phyloP scores from a whole-genome alignment of 2,797 vertebrate genomes.

The Triplophysa yarkandensis region DNA sequence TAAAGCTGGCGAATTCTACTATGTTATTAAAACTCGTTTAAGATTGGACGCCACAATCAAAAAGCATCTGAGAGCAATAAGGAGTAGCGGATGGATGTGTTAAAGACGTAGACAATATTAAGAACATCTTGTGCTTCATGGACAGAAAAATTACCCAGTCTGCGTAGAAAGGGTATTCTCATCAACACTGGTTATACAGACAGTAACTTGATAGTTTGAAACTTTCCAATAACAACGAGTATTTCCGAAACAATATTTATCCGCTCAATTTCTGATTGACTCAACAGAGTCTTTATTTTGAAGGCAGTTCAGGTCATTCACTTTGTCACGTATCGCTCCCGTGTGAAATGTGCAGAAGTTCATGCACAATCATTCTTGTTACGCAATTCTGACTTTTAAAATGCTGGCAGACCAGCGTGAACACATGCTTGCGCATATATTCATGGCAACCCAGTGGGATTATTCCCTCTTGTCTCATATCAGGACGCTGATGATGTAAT shows the following conservation, averaged over 20 bases:
- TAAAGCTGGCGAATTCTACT: conserved; percentile 42
- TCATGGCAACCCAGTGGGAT: not conserved
- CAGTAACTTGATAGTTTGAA: conserved; percentile 9
- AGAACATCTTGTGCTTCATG: conserved; percentile 11
- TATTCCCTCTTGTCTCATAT: conserved; percentile 60
- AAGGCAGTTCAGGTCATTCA: conserved; percentile 6
- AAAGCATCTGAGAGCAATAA: conserved; percentile 40
- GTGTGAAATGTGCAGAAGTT: conserved; percentile 22
- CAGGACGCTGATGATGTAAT: conserved; percentile 64
- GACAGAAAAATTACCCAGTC: not conserved
- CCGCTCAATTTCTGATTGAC: not conserved
- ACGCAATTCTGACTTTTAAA: not conserved
- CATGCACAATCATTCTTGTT: not conserved
- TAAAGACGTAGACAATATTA: conserved; percentile 22
- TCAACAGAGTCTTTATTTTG: conserved; percentile 1
- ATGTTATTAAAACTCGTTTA: conserved; percentile 41
- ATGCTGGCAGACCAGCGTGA: not conserved
- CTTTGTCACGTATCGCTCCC: conserved; percentile 19
- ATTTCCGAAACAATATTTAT: conserved; percentile 4
- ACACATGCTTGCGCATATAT: conserved; percentile 28
- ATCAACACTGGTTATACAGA: conserved; percentile 1
- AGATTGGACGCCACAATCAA: conserved; percentile 31
- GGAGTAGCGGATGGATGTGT: conserved; percentile 7
- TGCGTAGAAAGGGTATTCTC: not conserved
- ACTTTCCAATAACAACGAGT: not conserved